Percentiles rank a stretch among this genome's conserved stretches.
These are phyloP conservation scores for Nasonovia ribisnigri DNA, from an alignment of 2,888 invertebrate species.

Conservation along the genomic window DNA sequence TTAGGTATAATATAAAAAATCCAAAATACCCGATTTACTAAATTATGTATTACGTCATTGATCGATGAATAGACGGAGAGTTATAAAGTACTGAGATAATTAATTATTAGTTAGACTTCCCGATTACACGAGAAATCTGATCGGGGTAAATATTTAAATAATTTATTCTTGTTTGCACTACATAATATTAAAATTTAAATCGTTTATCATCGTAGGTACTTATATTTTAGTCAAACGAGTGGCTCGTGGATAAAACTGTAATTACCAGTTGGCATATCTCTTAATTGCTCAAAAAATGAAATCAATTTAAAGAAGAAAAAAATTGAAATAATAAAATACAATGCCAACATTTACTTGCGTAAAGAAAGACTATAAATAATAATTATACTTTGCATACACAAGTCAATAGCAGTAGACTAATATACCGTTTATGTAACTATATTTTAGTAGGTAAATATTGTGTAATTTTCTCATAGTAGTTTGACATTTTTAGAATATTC, in stretches of 20 bases:
- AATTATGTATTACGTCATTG: background rate
- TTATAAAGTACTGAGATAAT: background rate
- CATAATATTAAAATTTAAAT: background rate
- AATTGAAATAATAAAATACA: background rate
- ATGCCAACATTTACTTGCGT: background rate
- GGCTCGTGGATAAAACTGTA: background rate
- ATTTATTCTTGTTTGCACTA: background rate
- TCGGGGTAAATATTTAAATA: background rate
- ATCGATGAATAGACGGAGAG: background rate
- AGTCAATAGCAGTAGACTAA: background rate
- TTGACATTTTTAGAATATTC: background rate
- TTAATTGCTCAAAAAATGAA: background rate
- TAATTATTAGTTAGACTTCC: background rate
- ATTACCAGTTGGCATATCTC: background rate
- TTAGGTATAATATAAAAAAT: background rate
- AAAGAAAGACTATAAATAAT: background rate
- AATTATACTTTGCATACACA: background rate
- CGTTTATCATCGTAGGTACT: background rate
- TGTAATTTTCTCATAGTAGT: background rate
- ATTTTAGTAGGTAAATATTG: background rate
- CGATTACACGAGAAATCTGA: background rate
- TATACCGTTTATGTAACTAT: background rate
- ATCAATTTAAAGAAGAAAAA: background rate
- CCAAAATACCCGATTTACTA: background rate
- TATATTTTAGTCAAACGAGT: background rate